phyloP scores from a whole-genome alignment of 1,140 invertebrate genomes.

The Papilio dardanus region DNA sequence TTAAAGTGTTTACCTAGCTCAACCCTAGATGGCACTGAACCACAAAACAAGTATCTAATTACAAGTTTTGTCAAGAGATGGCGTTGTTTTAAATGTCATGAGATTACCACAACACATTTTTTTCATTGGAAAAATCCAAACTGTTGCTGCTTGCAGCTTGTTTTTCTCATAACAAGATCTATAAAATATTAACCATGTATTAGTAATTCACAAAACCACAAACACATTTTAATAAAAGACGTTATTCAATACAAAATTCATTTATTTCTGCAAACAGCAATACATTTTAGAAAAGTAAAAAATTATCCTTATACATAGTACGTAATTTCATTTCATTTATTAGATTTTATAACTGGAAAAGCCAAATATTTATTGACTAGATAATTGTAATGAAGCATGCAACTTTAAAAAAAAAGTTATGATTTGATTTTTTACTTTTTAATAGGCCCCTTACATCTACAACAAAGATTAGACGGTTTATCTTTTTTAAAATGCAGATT shows the following conservation, averaged over 20 bases:
- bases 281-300: constrained; percentile 14
- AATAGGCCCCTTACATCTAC: constrained; percentile 66
- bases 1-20: neutral
- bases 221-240: neutral
- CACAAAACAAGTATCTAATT: neutral
- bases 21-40: neutral
- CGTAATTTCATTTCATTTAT: neutral
- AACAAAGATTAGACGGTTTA: constrained; percentile 67
- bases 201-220: no score
- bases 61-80: neutral
- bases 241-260: constrained; percentile 2
- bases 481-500: constrained; percentile 78
- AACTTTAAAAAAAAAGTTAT: neutral
- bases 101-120: no score
- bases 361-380: constrained; percentile 27
- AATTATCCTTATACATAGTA: neutral
- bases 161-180: no score
- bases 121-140: no score
- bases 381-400: neutral
- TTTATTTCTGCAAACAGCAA: neutral
- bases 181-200: no score
- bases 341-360: neutral
- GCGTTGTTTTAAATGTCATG: neutral
- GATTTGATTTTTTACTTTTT: constrained; percentile 58
- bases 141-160: no score